Base-by-base conservation (phyloP, 2,888 invertebrate genomes). In the Epirrhoe tristata region DNA sequence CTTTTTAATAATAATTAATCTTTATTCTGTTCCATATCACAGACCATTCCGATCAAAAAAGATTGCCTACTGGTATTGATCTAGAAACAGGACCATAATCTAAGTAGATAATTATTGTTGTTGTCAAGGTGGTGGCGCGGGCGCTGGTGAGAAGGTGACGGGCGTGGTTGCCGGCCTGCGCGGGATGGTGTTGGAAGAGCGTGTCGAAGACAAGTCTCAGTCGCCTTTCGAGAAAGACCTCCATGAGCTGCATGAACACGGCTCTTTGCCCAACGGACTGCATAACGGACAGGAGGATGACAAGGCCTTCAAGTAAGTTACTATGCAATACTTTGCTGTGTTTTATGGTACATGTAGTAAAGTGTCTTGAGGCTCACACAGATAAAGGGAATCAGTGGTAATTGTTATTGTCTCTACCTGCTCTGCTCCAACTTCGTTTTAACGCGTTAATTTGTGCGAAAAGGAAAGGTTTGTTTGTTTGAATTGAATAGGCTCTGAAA, bases 281-380 rank as follows among this genome's bases (percentile, higher is more conserved):
- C 93, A 93, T 74, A 95, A 95, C 76, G 94, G 93, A 48, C 91
- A 97, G 76, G 97, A 97, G 79, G 98, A 98, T 82, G 98, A 97
- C 81, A 97, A 97, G 93, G 96, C 96, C 77, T 98, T 97, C 91
- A 98, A 98, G 98, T 98, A 88, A 96, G 97, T 96, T 66, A 46
- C 59, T 61, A 53, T 16, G 14, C 36, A 46, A 43, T 17, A 8
- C 36, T 56, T 36, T 16, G 46, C 3, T 24, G 24, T 24, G 24
- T 24, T 24, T 24, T 24, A 24, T 24, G 24, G 24, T 2, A 24
- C 24, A 24, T 24, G 24, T 1, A 24, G 24, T 24, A 24, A 24
- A 24, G 3, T n/a, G n/a, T n/a, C n/a, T n/a, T n/a, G n/a, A n/a
- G n/a, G n/a, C n/a, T n/a, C n/a, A 24, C 24, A 24, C 24, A 2